phyloP scores from a whole-genome alignment of 53 echinoderm and acorn worm genomes.

The Astropecten irregularis region DNA sequence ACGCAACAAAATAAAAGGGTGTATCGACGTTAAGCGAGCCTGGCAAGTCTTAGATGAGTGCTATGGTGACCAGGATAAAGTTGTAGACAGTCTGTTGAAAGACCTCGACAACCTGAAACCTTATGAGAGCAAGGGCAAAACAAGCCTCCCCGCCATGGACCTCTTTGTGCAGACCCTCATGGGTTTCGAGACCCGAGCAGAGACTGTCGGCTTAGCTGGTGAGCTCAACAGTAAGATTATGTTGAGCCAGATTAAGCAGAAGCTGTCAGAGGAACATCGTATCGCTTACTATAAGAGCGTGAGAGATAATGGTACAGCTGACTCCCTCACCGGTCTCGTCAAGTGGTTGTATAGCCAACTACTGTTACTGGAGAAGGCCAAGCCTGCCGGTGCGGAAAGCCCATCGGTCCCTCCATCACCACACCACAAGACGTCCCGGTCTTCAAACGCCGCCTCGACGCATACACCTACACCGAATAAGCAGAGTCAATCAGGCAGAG shows the following conservation, averaged over 20 bases:
- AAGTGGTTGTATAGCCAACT: slow-evolving; percentile 80
- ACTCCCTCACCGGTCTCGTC: slow-evolving; percentile 77
- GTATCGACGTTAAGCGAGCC: too few relatives aligned
- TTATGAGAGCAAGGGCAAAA: slow-evolving; percentile 72
- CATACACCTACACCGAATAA: too few relatives aligned
- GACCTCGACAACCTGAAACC: too few relatives aligned
- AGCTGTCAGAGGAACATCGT: slow-evolving; percentile 86
- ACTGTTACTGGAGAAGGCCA: slow-evolving; percentile 50
- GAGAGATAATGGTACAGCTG: slow-evolving; percentile 62
- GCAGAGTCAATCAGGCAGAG: background rate
- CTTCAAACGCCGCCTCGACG: slow-evolving; percentile 76
- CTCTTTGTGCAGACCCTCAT: slow-evolving; percentile 74
- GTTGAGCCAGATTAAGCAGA: slow-evolving; percentile 77
- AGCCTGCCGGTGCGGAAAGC: background rate
- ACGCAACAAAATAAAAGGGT: too few relatives aligned
- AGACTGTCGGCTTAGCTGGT: slow-evolving; percentile 72
- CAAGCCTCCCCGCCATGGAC: slow-evolving; percentile 67
- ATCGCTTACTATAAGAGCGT: slow-evolving; percentile 82
- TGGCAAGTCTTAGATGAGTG: too few relatives aligned
- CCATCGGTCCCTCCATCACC: slow-evolving; percentile 1
- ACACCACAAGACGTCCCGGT: slow-evolving; percentile 8
- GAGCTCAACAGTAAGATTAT: slow-evolving; percentile 85
- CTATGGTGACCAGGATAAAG: too few relatives aligned
- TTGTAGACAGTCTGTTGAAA: too few relatives aligned
- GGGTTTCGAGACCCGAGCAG: slow-evolving; percentile 73